A percentile compares a stretch with the other conserved stretches of the same genome.
phyloP scores from a whole-genome alignment of 1,140 invertebrate species.

The Armadillidium nasatum region DNA sequence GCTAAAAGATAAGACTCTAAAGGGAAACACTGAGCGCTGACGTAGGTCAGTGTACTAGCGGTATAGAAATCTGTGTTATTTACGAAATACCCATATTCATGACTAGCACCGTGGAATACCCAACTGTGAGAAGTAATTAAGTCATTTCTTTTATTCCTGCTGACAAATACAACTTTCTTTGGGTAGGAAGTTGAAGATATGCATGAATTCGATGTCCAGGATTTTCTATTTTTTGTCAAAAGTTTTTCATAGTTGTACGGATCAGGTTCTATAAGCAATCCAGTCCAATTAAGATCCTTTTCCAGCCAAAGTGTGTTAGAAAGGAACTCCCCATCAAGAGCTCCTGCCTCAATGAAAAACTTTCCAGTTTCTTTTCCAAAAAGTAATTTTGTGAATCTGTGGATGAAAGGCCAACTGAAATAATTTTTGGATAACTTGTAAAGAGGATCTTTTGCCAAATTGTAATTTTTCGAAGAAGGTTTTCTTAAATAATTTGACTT shows the following conservation, averaged over 20 bases:
- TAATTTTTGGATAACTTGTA: background rate
- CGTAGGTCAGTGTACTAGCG: background rate
- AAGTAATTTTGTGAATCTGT: background rate
- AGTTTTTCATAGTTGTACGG: background rate
- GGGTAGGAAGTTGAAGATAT: background rate
- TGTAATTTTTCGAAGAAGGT: slow-evolving; percentile 3
- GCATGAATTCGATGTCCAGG: background rate
- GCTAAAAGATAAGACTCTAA: background rate
- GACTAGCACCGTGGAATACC: background rate
- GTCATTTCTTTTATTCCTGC: background rate
- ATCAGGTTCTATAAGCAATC: slow-evolving; percentile 1
- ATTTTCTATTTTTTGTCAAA: background rate
- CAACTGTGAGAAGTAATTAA: background rate
- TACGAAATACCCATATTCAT: background rate
- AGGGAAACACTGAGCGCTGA: slow-evolving; percentile 1
- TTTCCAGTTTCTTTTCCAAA: background rate
- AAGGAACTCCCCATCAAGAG: slow-evolving; percentile 3
- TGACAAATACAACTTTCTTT: background rate
- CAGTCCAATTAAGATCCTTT: background rate
- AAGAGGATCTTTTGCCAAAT: background rate
- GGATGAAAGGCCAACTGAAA: background rate
- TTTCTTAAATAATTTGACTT: background rate
- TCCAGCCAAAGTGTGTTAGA: background rate
- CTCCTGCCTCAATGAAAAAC: slow-evolving; percentile 7
- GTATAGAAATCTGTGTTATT: too few relatives aligned